Base-by-base conservation (phyloP, 2,113 vertebrate genomes). In the Irena cyanogastra region DNA sequence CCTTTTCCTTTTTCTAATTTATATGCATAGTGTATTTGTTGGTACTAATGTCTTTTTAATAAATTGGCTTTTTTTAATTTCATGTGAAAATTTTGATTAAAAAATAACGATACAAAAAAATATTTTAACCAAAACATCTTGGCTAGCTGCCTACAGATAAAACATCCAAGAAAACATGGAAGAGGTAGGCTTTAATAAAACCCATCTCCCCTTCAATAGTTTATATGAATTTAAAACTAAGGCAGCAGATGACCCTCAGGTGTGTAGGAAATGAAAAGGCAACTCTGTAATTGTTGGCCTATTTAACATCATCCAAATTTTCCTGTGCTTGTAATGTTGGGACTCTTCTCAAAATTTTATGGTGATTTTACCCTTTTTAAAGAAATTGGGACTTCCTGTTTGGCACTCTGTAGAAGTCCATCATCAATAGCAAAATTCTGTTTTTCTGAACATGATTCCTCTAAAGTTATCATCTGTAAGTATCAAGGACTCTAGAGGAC, bases 311-410 rank as follows among this genome's bases (percentile, higher is more conserved):
- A 6, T 33, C 22, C n/a, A 75, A 31, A 24, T 42, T 60, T 70
- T 56, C 33, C 16, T n/a, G 27, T 54, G 39, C 56, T 63, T 83
- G 18, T 70, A 23, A 63, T 7, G 11, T 3, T 50, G 35, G 7
- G 14, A 49, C 13, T 60, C 21, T 71, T 68, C 12, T 27, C n/a
- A 56, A 65, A 77, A 54, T 54, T 59, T 61, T 39, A 52, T 9
- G 20, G 60, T 0, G 1, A 30, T 19, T 17, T 61, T 37, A 37
- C 13, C 17, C 6, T 49, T 86, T 54, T 19, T 7, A 54, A 90
- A 87, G 39, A 50, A 80, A 63, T 45, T 0, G 0, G 11, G 39
- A 16, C 9, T 5, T 57, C 18, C 30, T 27, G 3, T 33, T 66
- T 65, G 54, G 37, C 16, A 13, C 9, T 56, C 31, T 41, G 18